phyloP scores from a whole-genome alignment of 2,888 invertebrate genomes.

The Chrysina gloriosa region DNA sequence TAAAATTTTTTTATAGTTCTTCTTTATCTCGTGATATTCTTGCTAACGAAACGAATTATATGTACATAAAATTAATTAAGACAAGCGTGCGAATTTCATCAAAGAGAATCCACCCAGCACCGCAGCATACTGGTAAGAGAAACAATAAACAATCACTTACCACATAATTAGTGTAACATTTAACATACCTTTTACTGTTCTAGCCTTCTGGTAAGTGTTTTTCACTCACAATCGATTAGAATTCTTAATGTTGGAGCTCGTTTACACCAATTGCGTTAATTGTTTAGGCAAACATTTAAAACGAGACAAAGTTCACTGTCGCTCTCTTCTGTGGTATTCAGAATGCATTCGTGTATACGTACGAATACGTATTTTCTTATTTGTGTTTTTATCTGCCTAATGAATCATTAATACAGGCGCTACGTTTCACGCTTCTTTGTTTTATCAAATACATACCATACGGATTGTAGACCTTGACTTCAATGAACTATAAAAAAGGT shows the following conservation, averaged over 20 bases:
- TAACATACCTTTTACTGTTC: neutral
- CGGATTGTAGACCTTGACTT: neutral
- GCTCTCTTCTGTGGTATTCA: too few species aligned
- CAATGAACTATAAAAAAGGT: neutral
- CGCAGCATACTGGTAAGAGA: neutral
- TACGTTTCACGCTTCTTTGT: neutral
- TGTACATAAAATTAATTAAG: too few species aligned
- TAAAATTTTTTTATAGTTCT: too few species aligned
- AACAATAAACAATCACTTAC: conserved; percentile 6
- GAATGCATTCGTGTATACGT: neutral
- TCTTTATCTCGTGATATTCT: too few species aligned
- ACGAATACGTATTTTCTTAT: neutral
- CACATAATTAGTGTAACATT: neutral
- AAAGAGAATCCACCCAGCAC: neutral
- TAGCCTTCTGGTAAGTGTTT: neutral
- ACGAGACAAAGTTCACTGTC: neutral
- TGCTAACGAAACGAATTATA: too few species aligned
- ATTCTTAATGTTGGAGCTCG: neutral
- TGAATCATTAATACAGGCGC: neutral
- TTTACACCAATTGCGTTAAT: neutral
- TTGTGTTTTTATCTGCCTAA: neutral
- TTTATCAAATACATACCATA: neutral
- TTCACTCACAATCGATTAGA: too few species aligned
- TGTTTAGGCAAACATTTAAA: neutral
- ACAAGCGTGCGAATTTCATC: too few species aligned